A percentile compares a stretch with the other conserved stretches of the same genome.
phyloP scores from a whole-genome alignment of 2,113 vertebrate species.

The Sinocyclocheilus grahami region DNA sequence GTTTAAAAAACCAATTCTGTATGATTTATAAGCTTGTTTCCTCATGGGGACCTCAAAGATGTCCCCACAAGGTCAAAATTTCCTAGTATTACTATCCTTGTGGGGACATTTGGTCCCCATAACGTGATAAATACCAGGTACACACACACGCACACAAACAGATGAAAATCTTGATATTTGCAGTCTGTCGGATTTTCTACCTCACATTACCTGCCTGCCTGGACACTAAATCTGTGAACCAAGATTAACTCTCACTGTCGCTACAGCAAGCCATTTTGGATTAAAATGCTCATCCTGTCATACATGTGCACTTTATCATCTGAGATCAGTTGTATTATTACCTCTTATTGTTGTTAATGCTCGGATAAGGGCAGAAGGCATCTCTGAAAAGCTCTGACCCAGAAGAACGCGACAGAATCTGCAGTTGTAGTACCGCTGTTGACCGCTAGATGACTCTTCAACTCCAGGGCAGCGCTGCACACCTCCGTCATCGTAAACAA shows the following conservation, averaged over 20 bases:
- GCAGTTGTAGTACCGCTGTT: conserved; percentile 59
- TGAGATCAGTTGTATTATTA: neutral
- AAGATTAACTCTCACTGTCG: neutral
- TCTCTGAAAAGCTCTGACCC: neutral
- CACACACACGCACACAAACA: neutral
- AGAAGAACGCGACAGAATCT: neutral
- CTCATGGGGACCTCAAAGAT: no score
- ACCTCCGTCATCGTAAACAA: conserved; percentile 74
- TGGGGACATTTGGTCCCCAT: no score
- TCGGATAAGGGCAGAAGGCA: neutral
- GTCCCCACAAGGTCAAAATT: no score
- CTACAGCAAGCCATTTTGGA: neutral
- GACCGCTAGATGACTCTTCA: conserved; percentile 75
- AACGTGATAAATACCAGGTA: no score
- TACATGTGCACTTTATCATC: neutral
- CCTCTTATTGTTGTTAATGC: neutral
- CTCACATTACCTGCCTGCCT: conserved; percentile 12
- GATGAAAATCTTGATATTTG: neutral
- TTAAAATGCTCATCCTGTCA: conserved; percentile 4
- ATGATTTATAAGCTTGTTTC: no score
- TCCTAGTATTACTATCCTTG: no score
- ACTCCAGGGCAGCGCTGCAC: conserved; percentile 62
- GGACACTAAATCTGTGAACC: conserved; percentile 13
- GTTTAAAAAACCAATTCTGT: no score
- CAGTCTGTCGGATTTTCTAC: conserved; percentile 6